These are phyloP conservation scores for Eretmocerus hayati DNA, from an alignment of 2,888 invertebrate species.

Conservation along the genomic window DNA sequence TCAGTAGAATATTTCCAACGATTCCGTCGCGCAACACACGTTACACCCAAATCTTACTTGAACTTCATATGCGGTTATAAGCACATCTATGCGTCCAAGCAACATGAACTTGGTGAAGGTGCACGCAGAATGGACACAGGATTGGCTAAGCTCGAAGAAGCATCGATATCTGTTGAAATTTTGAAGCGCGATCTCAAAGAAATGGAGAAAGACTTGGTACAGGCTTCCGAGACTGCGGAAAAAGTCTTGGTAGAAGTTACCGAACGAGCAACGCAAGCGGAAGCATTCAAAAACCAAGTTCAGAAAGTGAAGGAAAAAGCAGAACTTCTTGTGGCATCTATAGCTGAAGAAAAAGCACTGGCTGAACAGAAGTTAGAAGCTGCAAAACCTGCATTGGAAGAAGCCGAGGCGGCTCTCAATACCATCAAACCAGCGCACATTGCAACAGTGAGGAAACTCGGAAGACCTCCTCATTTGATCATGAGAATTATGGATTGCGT, in stretches of 20 bases:
- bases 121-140: slow-evolving; percentile 93
- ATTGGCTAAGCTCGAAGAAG: slow-evolving; percentile 89
- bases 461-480: slow-evolving; percentile 91
- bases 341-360: slow-evolving; percentile 81
- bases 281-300: slow-evolving; percentile 91
- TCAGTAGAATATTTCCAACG: slow-evolving; percentile 84
- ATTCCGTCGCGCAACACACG: slow-evolving; percentile 88
- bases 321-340: slow-evolving; percentile 76
- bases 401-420: slow-evolving; percentile 89
- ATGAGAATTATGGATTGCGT: slow-evolving; percentile 99
- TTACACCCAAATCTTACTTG: slow-evolving; percentile 94
- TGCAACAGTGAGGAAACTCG: slow-evolving; percentile 86
- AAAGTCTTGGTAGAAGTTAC: slow-evolving; percentile 84
- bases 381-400: slow-evolving; percentile 90
- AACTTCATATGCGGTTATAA: slow-evolving; percentile 95
- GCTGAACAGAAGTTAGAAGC: slow-evolving; percentile 92
- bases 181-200: slow-evolving; percentile 85
- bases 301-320: slow-evolving; percentile 95
- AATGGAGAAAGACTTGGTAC: slow-evolving; percentile 89
- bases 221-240: slow-evolving; percentile 89
- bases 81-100: slow-evolving; percentile 83
- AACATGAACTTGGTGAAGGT: slow-evolving; percentile 81
- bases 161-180: slow-evolving; percentile 86
- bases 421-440: slow-evolving; percentile 97
- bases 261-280: slow-evolving; percentile 89